phyloP scores from a whole-genome alignment of 2,888 invertebrate species.

The Digitonthophagus gazella region DNA sequence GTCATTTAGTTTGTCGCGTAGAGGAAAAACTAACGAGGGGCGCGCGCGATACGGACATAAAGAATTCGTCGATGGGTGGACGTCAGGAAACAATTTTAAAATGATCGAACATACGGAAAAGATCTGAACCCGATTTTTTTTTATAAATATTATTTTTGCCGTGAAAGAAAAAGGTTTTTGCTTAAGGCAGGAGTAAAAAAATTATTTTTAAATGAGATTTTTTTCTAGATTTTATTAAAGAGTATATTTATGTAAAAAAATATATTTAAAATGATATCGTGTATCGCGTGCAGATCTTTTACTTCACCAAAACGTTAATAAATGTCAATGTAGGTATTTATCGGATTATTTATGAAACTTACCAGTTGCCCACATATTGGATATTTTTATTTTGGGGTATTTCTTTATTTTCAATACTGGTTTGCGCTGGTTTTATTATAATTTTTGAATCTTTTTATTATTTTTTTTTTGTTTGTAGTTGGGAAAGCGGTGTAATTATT shows the following conservation, averaged over 20 bases:
- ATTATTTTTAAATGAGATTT: slow-evolving; percentile 10
- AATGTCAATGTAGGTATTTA: slow-evolving; percentile 6
- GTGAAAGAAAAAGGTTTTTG: slow-evolving; percentile 2
- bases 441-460: not conserved
- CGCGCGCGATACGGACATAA: slow-evolving; percentile 28
- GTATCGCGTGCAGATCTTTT: slow-evolving; percentile 30
- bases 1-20: not conserved
- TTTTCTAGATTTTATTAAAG: slow-evolving; percentile 19
- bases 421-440: not conserved
- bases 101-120: slow-evolving; percentile 47
- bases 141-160: slow-evolving; percentile 13
- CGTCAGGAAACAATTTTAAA: slow-evolving; percentile 35
- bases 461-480: not conserved
- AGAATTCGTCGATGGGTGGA: slow-evolving; percentile 24
- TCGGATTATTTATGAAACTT: slow-evolving; percentile 1
- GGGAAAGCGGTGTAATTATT: not conserved
- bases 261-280: slow-evolving; percentile 18
- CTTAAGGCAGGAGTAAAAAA: slow-evolving; percentile 1
- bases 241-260: slow-evolving; percentile 7
- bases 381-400: not conserved
- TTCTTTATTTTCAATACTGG: not conserved
- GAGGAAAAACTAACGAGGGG: not conserved
- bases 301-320: slow-evolving; percentile 3
- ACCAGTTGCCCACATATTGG: not conserved
- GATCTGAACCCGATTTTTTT: slow-evolving; percentile 42